Evolutionary conservation across 2,797 vertebrate genomes (phyloP).

Genomic region (Spondyliosoma cantharus): DNA sequence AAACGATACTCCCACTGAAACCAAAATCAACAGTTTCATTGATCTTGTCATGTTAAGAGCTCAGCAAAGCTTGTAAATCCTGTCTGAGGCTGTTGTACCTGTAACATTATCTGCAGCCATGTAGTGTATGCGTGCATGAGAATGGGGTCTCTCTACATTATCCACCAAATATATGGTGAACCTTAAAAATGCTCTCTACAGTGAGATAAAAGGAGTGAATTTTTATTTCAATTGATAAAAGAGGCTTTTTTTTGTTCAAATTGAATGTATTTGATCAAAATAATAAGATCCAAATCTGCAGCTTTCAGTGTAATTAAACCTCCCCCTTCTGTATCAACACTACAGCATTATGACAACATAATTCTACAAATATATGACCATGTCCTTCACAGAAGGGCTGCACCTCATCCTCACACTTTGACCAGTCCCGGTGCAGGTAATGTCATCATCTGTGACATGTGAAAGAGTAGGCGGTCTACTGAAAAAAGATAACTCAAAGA

Average conservation of each 20-base stretch:
- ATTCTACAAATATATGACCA: neutral
- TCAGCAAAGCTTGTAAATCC: slow-evolving; percentile 31
- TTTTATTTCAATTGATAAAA: neutral
- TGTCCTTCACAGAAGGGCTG: slow-evolving; percentile 12
- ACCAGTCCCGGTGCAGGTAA: slow-evolving; percentile 56
- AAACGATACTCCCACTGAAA: slow-evolving; percentile 48
- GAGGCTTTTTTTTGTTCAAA: neutral
- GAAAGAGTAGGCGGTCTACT: slow-evolving; percentile 42
- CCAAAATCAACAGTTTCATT: slow-evolving; percentile 43
- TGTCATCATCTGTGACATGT: slow-evolving; percentile 61
- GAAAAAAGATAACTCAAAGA: slow-evolving; percentile 66
- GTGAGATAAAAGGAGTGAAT: neutral
- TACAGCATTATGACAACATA: neutral
- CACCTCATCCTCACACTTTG: slow-evolving; percentile 36
- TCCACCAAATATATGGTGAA: neutral
- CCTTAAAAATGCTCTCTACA: neutral
- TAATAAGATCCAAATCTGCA: neutral
- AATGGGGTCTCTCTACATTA: slow-evolving; percentile 7
- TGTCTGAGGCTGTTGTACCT: slow-evolving; percentile 16
- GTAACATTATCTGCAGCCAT: slow-evolving; percentile 44
- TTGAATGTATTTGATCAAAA: neutral
- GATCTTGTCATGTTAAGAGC: slow-evolving; percentile 48
- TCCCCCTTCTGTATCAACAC: neutral
- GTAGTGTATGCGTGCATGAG: slow-evolving; percentile 19
- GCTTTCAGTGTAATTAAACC: neutral